A percentile compares a stretch with the other conserved stretches of the same genome.
phyloP scores from a whole-genome alignment of 2,797 vertebrate genomes.

The Eremophila alpestris region DNA sequence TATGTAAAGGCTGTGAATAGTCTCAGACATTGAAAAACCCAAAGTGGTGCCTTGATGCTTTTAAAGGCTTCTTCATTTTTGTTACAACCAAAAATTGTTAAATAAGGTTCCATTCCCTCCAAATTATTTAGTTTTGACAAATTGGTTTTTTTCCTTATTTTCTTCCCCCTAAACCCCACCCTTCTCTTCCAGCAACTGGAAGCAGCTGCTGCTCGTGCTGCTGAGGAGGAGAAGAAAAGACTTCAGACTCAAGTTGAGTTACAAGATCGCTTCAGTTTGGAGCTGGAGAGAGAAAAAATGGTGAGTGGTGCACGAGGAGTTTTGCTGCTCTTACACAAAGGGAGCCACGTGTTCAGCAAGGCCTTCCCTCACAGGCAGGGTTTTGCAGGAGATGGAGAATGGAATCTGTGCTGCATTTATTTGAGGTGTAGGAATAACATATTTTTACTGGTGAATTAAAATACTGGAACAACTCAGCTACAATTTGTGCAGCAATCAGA shows the following conservation, averaged over 20 bases:
- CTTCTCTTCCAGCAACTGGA: constrained; percentile 85
- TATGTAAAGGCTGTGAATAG: not conserved
- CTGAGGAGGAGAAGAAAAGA: constrained; percentile 88
- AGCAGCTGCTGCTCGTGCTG: constrained; percentile 86
- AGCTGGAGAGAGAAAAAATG: constrained; percentile 93
- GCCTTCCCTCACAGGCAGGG: not conserved
- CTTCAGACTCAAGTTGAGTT: constrained; percentile 91
- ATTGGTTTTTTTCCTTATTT: not conserved
- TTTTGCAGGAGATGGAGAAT: not conserved
- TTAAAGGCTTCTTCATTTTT: not conserved
- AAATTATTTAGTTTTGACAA: not conserved
- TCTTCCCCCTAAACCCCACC: not conserved
- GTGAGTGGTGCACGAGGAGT: constrained; percentile 52
- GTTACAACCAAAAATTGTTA: not conserved
- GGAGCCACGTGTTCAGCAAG: not conserved
- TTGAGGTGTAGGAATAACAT: not conserved
- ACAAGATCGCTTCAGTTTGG: constrained; percentile 88
- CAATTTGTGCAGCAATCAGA: not conserved
- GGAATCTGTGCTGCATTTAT: not conserved
- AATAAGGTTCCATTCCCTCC: not conserved
- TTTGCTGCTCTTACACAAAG: not conserved
- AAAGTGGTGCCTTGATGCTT: not conserved
- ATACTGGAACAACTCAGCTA: not conserved
- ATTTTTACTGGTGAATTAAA: not conserved
- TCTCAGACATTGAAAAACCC: not conserved